phyloP scores from a whole-genome alignment of 2,797 vertebrate genomes.

The Caiman crocodilus region DNA sequence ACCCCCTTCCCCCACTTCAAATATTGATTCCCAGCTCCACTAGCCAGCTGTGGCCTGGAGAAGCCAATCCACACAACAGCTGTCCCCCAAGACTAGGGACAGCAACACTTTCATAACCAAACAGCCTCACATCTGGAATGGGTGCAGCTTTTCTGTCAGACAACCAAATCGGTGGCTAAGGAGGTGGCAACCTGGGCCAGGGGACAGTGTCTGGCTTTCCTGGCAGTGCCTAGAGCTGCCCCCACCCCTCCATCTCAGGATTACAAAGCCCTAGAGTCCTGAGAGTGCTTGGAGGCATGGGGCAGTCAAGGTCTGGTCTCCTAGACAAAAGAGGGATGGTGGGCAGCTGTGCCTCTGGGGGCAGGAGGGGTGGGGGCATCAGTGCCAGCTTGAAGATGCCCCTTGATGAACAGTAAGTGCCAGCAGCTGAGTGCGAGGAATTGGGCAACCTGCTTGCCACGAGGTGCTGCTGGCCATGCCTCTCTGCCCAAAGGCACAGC shows the following conservation, averaged over 20 bases:
- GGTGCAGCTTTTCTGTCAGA: background rate
- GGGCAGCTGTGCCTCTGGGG: background rate
- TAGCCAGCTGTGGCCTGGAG: background rate
- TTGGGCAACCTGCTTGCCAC: too few species aligned
- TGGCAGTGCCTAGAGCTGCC: background rate
- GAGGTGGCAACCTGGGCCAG: slow-evolving; percentile 58
- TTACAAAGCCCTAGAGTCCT: too few species aligned
- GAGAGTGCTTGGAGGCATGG: too few species aligned
- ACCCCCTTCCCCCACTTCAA: background rate
- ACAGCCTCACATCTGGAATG: slow-evolving; percentile 42
- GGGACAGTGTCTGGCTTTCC: background rate
- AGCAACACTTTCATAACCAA: slow-evolving; percentile 24
- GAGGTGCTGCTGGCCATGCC: too few species aligned
- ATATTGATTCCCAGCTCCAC: background rate
- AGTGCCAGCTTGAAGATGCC: too few species aligned
- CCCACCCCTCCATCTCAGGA: too few species aligned
- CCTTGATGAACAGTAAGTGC: too few species aligned
- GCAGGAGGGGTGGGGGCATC: background rate
- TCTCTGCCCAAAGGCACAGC: too few species aligned
- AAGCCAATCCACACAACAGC: slow-evolving; percentile 18
- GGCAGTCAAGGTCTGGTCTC: too few species aligned
- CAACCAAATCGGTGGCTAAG: slow-evolving; percentile 37
- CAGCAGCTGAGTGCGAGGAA: too few species aligned
- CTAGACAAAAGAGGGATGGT: too few species aligned
- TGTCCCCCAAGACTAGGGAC: background rate